These are phyloP conservation scores for Allolobophora icterica DNA, from an alignment of 2,888 invertebrate genomes.

Conservation along the genomic window DNA sequence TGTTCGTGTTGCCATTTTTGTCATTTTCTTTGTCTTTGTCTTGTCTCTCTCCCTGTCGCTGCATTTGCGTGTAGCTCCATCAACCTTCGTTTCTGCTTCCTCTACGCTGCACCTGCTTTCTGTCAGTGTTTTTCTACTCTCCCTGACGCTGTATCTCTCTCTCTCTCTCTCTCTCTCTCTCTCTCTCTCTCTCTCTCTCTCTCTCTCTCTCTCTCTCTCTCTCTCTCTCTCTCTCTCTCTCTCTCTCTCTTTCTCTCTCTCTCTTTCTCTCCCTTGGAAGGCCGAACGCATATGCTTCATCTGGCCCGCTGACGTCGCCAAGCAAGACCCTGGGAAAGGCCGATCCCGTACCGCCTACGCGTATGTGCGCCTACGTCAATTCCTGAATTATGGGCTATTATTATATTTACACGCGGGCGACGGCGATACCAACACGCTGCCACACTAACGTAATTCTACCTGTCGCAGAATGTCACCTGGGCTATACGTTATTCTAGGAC, in stretches of 20 bases:
- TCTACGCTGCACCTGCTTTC: too few relatives aligned
- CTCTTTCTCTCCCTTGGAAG: background rate
- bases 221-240: too few relatives aligned
- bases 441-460: background rate
- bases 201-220: too few relatives aligned
- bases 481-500: background rate
- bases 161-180: background rate
- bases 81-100: too few relatives aligned
- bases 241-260: background rate
- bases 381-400: constrained; percentile 5
- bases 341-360: background rate
- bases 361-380: background rate
- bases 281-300: background rate
- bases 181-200: background rate
- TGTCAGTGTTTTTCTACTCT: too few relatives aligned
- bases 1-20: too few relatives aligned
- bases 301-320: background rate
- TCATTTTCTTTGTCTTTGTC: too few relatives aligned
- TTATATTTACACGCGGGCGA: background rate
- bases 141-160: background rate
- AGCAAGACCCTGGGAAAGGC: background rate
- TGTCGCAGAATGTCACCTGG: background rate
- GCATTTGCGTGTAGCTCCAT: too few relatives aligned
- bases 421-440: background rate
- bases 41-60: too few relatives aligned